These are phyloP conservation scores for Allygus modestus DNA, from an alignment of 2,888 invertebrate species.

Conservation along the genomic window DNA sequence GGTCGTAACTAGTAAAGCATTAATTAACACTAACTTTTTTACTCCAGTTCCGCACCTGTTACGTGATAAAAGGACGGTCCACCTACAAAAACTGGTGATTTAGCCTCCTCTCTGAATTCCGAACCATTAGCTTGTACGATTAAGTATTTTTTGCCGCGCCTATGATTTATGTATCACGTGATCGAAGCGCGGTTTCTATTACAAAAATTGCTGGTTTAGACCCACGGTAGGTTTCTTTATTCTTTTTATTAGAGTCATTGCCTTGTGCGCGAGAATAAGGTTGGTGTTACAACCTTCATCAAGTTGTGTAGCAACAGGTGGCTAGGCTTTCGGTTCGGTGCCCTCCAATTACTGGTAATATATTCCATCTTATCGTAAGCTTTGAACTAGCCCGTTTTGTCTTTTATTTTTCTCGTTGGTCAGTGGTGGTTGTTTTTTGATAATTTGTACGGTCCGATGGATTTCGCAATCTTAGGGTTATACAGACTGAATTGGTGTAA, in stretches of 20 bases:
- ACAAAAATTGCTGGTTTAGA: neutral
- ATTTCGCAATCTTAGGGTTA: no score
- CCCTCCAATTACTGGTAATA: constrained; percentile 1
- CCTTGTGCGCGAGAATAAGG: neutral
- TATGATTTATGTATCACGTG: neutral
- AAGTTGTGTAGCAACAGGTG: neutral
- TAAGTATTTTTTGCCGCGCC: neutral
- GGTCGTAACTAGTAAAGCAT: no score
- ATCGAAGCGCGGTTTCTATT: neutral
- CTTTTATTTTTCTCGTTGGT: neutral
- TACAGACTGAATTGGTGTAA: no score
- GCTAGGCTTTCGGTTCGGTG: neutral
- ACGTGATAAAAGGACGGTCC: no score
- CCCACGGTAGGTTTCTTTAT: neutral
- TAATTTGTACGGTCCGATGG: no score
- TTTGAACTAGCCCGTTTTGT: neutral
- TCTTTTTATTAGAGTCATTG: neutral
- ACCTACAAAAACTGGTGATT: no score
- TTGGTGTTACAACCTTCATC: neutral
- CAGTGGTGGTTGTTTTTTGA: no score
- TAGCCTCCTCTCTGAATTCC: no score
- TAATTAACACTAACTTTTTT: no score
- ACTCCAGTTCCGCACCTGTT: no score
- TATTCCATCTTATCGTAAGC: neutral
- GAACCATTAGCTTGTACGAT: no score